Evolutionary conservation across 2,888 invertebrate species (phyloP), one percentile per base, ranked within the genome.

Genomic region (Malachius bipustulatus): DNA sequence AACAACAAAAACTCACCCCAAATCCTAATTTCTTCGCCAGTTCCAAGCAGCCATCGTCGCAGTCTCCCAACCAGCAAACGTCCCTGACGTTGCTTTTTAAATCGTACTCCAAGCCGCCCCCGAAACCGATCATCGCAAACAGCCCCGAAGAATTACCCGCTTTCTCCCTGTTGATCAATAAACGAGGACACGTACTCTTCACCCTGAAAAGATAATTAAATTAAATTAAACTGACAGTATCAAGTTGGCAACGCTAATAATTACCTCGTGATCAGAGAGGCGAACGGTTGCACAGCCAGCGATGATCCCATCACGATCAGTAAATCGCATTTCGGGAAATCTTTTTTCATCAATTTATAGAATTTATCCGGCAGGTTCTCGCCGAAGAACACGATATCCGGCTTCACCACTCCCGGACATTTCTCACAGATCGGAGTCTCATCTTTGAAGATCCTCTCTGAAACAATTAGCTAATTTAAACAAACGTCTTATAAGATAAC

Each of bases 341-440:
- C 94, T 47, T 67, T 63, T 13, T 69, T 65, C 6, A 81, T 69
- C 43, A 75, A 70, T 4, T 60, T 55, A 48, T 82, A 79, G 57
- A 93, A 96, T 44, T 77, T 68, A 1, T 69, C 64, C 0, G 96
- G 93, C 10, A 96, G 68, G 55, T 74, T 73, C 67, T 96, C 94
- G 0, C 94, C 94, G 61, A 94, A 97, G 65, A 97, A 93, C 9
- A 94, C 82, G 48, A 97, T 89, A 54, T 96, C 93, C 4, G 94
- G 94, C 59, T 94, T 94, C 0, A 96, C 84, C 3, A 90, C 66
- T 1, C 81, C 81, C 0, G 74, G 69, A 29, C 69, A 64, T 24
- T 69, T 63, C 2, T 72, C 71, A 55, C 93, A 94, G 28, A 71
- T 75, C 9, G 91, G 90, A 38, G 90, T 70, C 41, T 69, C 64